Conservation (phyloP, 2,888 invertebrate genomes). For the Taenaris catops region DNA sequence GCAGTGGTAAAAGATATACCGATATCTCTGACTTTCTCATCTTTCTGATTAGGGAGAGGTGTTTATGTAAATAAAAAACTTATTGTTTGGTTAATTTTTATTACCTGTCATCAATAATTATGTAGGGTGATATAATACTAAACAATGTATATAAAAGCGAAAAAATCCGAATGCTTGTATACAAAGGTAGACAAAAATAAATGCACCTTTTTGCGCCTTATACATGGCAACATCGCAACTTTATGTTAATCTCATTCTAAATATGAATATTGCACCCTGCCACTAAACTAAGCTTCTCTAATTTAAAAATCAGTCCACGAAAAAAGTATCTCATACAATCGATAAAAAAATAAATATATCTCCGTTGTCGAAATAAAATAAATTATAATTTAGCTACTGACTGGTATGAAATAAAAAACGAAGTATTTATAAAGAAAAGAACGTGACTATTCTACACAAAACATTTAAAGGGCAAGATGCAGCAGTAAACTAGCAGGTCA, state of each 20-base stretch:
- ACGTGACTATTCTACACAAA: constrained; percentile 10
- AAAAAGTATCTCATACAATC: constrained; percentile 14
- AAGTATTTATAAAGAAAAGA: constrained; percentile 12
- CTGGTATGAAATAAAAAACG: constrained; percentile 12
- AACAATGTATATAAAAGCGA: constrained; percentile 59
- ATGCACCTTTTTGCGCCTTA: constrained; percentile 59
- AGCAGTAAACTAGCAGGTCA: constrained; percentile 12
- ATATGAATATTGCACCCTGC: constrained; percentile 22
- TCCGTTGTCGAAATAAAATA: constrained; percentile 14
- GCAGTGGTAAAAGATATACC: too few relatives aligned
- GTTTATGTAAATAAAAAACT: constrained; percentile 27
- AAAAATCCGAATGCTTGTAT: constrained; percentile 30
- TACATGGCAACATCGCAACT: constrained; percentile 58
- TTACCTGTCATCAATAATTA: constrained; percentile 57
- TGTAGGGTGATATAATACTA: constrained; percentile 54
- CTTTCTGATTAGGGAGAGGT: too few relatives aligned
- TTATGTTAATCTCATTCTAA: constrained; percentile 42
- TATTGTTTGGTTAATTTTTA: constrained; percentile 55
- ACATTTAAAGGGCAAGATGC: constrained; percentile 22
- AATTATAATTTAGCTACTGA: constrained; percentile 14
- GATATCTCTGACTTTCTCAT: too few relatives aligned
- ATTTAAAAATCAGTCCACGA: constrained; percentile 12
- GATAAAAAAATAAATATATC: constrained; percentile 21
- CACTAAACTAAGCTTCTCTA: constrained; percentile 15
- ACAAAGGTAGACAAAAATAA: constrained; percentile 50